Evolutionary conservation across 2,888 invertebrate species (phyloP), one percentile per base, ranked within the genome.

Genomic region (Proisotoma minuta): DNA sequence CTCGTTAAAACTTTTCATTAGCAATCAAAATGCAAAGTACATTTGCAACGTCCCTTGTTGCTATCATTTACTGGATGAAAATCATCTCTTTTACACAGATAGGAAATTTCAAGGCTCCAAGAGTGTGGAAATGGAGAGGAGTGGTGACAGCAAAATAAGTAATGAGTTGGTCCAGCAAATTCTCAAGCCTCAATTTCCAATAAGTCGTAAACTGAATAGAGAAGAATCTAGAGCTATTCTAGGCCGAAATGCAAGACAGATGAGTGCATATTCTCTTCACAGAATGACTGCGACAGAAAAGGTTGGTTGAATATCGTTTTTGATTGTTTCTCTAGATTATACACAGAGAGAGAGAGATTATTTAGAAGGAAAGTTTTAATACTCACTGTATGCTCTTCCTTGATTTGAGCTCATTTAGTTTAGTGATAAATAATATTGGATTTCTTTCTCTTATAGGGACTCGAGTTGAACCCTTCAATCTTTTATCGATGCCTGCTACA

Each of bases 1-100:
- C 12, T 85, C 86, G 43, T 78, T 93, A 1, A 83, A 84, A 65
- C 80, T 89, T 15, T 94, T 91, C 76, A 76, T 80, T 2, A 73
- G 78, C 0, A 83, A 83, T 62, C 60, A 79, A 0, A 76, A 81
- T 26, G 81, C 86, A 0, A 80, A 79, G 62, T 82, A 84, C 0
- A 76, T 93, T 1, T 87, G 89, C 74, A 88, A 87, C 75, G 88
- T 95, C 39, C 91, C 92, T 0, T 96, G 95, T 76, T 95, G 95
- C 76, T 94, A 93, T 79, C 91, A 95, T 78, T 81, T 89, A 1
- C 78, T 95, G 22, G 82, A 81, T 1, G 88, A 89, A 74, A 77
- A 80, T 66, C 81, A 78, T 72, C 77, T 26, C 1, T 52, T 65
- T 2, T 65, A 59, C 28, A 58, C 58, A 4, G 40, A 47, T n/a